phyloP scores from a whole-genome alignment of 1,140 invertebrate genomes.

The Drosophila pectinifera region DNA sequence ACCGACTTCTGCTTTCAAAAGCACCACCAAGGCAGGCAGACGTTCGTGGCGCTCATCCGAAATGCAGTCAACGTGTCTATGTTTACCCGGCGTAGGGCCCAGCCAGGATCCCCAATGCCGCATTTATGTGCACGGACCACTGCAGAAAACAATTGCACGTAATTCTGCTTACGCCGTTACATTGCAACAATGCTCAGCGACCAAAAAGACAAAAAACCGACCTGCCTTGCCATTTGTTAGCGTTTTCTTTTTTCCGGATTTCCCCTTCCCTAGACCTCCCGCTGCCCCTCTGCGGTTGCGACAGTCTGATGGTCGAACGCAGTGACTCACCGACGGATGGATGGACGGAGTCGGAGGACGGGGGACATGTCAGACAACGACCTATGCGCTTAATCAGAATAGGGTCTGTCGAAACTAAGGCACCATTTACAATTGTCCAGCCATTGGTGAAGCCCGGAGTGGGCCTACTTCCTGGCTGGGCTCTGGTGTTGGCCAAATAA shows the following conservation, averaged over 20 bases:
- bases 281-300: conserved; percentile 61
- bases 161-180: conserved; percentile 81
- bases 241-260: conserved; percentile 36
- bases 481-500: conserved; percentile 54
- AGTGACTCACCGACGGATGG: conserved; percentile 35
- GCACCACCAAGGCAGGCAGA: conserved; percentile 57
- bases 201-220: conserved; percentile 33
- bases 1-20: conserved; percentile 14
- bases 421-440: conserved; percentile 65
- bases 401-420: conserved; percentile 62
- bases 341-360: conserved; percentile 13
- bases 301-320: conserved; percentile 56
- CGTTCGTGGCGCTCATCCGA: conserved; percentile 63
- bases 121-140: conserved; percentile 77
- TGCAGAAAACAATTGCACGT: conserved; percentile 83
- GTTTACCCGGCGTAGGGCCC: conserved; percentile 66
- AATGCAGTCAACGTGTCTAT: conserved; percentile 82
- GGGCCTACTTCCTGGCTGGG: conserved; percentile 11
- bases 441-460: conserved; percentile 1
- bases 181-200: conserved; percentile 67
- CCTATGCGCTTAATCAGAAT: conserved; percentile 78
- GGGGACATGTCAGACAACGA: conserved; percentile 43
- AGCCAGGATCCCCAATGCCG: conserved; percentile 34
- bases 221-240: conserved; percentile 62
- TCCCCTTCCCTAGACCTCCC: conserved; percentile 9